These are phyloP conservation scores for Entomobrya proxima DNA, from an alignment of 2,888 invertebrate genomes.

Conservation along the genomic window DNA sequence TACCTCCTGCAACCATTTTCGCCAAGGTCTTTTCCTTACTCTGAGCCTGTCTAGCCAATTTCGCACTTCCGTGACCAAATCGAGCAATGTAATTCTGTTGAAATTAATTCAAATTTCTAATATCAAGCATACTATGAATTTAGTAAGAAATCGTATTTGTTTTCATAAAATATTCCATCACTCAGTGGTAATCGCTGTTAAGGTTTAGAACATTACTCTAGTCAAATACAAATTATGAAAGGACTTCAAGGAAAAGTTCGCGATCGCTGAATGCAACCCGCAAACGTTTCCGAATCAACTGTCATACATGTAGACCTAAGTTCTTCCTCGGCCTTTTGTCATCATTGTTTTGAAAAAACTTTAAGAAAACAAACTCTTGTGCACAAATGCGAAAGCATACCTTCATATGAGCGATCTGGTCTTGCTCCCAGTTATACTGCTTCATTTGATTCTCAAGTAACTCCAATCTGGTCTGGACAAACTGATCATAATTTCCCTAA, in stretches of 20 bases:
- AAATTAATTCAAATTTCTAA: background rate
- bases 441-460: constrained; percentile 98
- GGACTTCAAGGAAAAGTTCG: constrained; percentile 28
- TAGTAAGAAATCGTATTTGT: background rate
- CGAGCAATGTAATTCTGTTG: constrained; percentile 95
- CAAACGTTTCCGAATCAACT: constrained; percentile 43
- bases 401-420: constrained; percentile 99
- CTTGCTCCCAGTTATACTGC: constrained; percentile 99
- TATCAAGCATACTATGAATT: background rate
- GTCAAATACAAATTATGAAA: background rate
- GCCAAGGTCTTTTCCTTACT: constrained; percentile 99
- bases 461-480: constrained; percentile 94
- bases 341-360: constrained; percentile 56
- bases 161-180: background rate
- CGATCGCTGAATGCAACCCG: background rate
- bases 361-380: background rate
- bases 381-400: constrained; percentile 77
- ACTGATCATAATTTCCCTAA: constrained; percentile 95
- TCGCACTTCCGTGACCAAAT: constrained; percentile 99
- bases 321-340: constrained; percentile 70
- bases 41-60: constrained; percentile 98
- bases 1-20: constrained; percentile 94
- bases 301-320: constrained; percentile 22
- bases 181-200: constrained; percentile 62
- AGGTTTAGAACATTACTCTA: constrained; percentile 60